Conservation (phyloP, 2,113 vertebrate genomes). For the Oreochromis tanganicae region DNA sequence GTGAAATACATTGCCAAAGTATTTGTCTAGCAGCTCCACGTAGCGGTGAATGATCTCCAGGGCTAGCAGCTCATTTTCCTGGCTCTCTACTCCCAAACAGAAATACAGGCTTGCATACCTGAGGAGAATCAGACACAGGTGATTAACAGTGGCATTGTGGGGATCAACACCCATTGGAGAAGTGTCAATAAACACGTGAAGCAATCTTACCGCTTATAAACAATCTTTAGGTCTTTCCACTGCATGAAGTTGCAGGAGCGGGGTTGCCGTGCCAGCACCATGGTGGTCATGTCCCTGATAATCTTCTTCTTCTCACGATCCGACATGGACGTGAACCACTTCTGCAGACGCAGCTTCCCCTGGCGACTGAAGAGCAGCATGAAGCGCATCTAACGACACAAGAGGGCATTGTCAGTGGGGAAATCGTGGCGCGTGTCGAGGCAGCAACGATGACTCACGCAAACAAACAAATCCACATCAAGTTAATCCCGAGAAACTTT, state of each 20-base stretch:
- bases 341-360: constrained; percentile 93
- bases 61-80: constrained; percentile 93
- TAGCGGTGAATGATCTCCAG: constrained; percentile 94
- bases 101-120: constrained; percentile 98
- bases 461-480: background rate
- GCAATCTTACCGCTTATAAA: constrained; percentile 88
- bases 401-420: background rate
- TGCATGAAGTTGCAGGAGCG: constrained; percentile 92
- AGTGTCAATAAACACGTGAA: background rate
- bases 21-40: constrained; percentile 95
- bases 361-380: constrained; percentile 97
- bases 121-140: background rate
- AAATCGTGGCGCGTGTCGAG: background rate
- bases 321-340: constrained; percentile 88
- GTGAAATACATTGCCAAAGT: constrained; percentile 91
- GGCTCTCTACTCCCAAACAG: constrained; percentile 89
- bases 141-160: background rate
- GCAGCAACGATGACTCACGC: background rate
- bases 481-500: background rate
- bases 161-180: background rate
- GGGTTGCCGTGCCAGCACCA: constrained; percentile 85
- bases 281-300: constrained; percentile 85
- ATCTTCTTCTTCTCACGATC: constrained; percentile 96
- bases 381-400: constrained; percentile 83
- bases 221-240: constrained; percentile 96